Base-by-base conservation (phyloP, 2,888 invertebrate genomes). In the Lasiommata megera region DNA sequence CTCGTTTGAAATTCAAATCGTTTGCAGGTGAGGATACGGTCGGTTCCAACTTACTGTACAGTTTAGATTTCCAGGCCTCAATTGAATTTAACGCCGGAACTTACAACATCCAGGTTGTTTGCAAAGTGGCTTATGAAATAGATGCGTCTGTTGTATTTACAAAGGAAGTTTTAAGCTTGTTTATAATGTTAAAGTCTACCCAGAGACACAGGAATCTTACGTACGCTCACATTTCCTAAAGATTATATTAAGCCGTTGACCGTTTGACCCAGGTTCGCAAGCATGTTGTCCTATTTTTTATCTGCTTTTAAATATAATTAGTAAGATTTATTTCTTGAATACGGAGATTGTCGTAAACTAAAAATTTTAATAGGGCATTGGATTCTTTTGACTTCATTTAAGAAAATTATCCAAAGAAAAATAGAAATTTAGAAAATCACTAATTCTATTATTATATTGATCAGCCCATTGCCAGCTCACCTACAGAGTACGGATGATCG, bases 1-100 rank as follows among this genome's bases (percentile, higher is more conserved):
- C 79, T 75, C 72, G 88, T 88, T 85, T 88, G 85, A 89, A 88
- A 79, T 88, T 87, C 86, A 88, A 84, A 89, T 85, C 66, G 70
- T 67, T 69, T 78, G 77, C 83, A 87, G 87, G 86, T 88, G 87
- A 80, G 79, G 82, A 84, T 79, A 74, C 79, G 74, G 82, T 85
- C 82, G 81, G 79, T 73, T 70, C 72, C 77, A 82, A 84, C 82
- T 84, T 84, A 80, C 83, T 77, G 75, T 72, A 79, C 76, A 76
- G 84, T 82, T 85, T 84, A 82, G 80, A 84, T 85, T 83, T 77
- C 77, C 73, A 72, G 74, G 74, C 77, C 80, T 73, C 81, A 84
- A 88, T 87, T 85, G 80, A 84, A 86, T 87, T 77, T 76, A 71
- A 68, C 72, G 64, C 62, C 65, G 70, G 67, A 77, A 79, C 75